A percentile compares a stretch with the other conserved stretches of the same genome.
Conservation (phyloP, 2,113 vertebrate genomes). For the Gobio gobio region DNA sequence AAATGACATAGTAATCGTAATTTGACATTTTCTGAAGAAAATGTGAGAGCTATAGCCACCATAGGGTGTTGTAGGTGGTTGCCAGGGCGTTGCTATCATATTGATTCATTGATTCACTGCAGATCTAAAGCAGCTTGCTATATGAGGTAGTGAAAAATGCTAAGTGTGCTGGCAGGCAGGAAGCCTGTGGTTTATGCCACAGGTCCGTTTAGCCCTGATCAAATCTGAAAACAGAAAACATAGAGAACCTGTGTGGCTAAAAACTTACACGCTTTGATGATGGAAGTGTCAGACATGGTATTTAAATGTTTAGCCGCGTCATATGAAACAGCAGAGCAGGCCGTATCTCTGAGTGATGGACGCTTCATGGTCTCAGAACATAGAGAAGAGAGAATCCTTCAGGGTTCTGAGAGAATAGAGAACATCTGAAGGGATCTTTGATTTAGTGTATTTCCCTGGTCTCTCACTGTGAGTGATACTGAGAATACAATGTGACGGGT, state of each 20-base stretch:
- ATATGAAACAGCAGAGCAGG: neutral
- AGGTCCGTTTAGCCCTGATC: neutral
- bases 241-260: neutral
- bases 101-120: neutral
- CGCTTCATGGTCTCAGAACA: neutral
- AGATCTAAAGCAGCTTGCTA: neutral
- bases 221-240: neutral
- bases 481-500: neutral
- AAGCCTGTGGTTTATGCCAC: conserved; percentile 16
- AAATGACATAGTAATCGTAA: no score
- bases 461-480: neutral
- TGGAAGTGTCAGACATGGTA: neutral
- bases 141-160: neutral
- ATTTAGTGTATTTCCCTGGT: neutral
- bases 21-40: no score
- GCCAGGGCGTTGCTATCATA: no score
- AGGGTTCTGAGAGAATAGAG: neutral
- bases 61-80: no score
- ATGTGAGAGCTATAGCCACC: no score
- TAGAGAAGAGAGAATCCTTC: neutral
- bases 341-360: neutral
- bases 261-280: neutral
- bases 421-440: conserved; percentile 7
- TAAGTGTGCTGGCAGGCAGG: neutral
- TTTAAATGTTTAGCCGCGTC: neutral